phyloP scores from a whole-genome alignment of 2,797 vertebrate species.

The Serranus cabrilla region DNA sequence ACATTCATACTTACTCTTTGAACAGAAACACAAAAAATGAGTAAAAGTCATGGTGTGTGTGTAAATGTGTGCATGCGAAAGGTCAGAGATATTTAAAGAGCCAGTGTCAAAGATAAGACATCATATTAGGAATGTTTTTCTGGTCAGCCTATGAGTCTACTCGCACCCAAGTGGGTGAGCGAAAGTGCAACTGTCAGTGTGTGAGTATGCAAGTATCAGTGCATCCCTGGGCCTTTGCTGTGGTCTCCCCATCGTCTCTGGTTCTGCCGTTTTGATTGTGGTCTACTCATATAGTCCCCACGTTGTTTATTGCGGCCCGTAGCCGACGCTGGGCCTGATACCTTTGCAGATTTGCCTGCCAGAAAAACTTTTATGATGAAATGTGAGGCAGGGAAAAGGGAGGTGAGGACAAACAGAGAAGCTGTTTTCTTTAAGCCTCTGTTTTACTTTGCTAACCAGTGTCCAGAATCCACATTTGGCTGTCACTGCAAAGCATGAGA shows the following conservation, averaged over 20 bases:
- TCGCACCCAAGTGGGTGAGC: slow-evolving; percentile 40
- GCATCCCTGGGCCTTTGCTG: slow-evolving; percentile 78
- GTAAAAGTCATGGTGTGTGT: slow-evolving; percentile 8
- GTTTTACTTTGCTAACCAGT: slow-evolving; percentile 77
- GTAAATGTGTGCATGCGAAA: slow-evolving; percentile 16
- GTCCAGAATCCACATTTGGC: slow-evolving; percentile 81
- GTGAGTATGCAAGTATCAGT: slow-evolving; percentile 74
- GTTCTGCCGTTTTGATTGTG: slow-evolving; percentile 73
- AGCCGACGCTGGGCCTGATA: slow-evolving; percentile 72
- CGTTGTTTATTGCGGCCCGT: slow-evolving; percentile 81
- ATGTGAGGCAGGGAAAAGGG: slow-evolving; percentile 79
- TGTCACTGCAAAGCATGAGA: slow-evolving; percentile 66
- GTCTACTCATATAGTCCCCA: slow-evolving; percentile 75
- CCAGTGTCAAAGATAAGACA: slow-evolving; percentile 16
- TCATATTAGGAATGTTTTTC: slow-evolving; percentile 35
- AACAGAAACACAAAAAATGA: slow-evolving; percentile 20
- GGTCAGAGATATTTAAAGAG: slow-evolving; percentile 29
- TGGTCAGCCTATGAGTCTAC: slow-evolving; percentile 35
- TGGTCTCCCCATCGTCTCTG: slow-evolving; percentile 77
- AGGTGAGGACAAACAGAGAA: slow-evolving; percentile 80
- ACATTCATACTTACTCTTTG: slow-evolving; percentile 35
- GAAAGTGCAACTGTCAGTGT: slow-evolving; percentile 54
- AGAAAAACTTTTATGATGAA: slow-evolving; percentile 85
- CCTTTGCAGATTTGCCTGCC: slow-evolving; percentile 74
- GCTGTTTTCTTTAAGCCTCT: slow-evolving; percentile 79